A percentile compares a stretch with the other conserved stretches of the same genome.
These are phyloP conservation scores for Zapus hudsonius DNA, from an alignment of 2,113 vertebrate genomes.

Conservation along the genomic window DNA sequence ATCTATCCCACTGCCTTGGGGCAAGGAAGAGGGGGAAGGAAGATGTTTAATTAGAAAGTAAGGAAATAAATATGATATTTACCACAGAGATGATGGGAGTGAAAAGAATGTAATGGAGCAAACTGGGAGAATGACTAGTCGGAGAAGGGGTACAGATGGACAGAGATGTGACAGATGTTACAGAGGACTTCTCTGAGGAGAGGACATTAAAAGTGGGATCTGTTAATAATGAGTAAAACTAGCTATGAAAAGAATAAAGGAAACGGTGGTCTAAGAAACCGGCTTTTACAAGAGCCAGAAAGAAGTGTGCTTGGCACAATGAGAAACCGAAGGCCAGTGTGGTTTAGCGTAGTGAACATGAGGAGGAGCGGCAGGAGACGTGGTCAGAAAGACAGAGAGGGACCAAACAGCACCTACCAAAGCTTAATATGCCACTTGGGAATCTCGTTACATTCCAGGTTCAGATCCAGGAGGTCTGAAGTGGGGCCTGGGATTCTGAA, in stretches of 20 bases:
- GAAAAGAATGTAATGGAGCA: not conserved
- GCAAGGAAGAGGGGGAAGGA: not conserved
- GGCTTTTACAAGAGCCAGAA: not conserved
- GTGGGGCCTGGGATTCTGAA: not conserved
- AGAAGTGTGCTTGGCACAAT: not conserved
- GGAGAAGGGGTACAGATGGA: too few relatives aligned
- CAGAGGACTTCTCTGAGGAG: not conserved
- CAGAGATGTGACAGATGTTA: not conserved
- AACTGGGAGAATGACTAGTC: not conserved
- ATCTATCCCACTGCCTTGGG: not conserved
- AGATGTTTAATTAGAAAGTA: not conserved
- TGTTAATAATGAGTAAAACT: not conserved
- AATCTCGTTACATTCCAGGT: not conserved
- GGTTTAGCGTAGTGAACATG: not conserved
- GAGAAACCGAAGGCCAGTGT: not conserved
- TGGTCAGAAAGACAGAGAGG: not conserved
- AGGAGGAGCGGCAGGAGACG: not conserved
- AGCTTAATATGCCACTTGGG: not conserved
- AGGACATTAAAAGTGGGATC: not conserved
- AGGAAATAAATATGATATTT: not conserved
- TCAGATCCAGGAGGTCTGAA: not conserved
- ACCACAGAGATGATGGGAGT: not conserved
- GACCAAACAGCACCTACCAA: not conserved
- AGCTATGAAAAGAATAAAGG: not conserved
- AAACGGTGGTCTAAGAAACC: not conserved